Percentiles rank a stretch among this genome's conserved stretches.
Conservation (phyloP, 2,888 invertebrate genomes). For the Uloborus plumipes region DNA sequence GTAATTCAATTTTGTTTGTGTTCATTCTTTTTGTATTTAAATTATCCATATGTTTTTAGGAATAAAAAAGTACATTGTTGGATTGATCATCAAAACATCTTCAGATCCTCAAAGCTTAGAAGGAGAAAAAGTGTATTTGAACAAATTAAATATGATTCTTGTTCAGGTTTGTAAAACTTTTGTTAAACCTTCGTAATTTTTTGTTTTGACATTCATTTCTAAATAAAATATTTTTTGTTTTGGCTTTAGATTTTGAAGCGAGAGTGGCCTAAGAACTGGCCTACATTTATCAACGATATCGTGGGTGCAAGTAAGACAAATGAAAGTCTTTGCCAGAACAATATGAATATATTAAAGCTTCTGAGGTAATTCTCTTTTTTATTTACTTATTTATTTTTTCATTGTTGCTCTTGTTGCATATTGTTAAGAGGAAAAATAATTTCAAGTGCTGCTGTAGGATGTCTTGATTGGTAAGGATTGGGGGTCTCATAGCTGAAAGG, state of each 20-base stretch:
- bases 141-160: constrained; percentile 98
- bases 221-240: constrained; percentile 27
- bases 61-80: constrained; percentile 99
- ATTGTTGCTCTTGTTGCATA: neutral
- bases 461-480: no score
- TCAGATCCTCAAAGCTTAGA: constrained; percentile 91
- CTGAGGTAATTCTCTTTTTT: constrained; percentile 75
- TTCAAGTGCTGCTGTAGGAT: no score
- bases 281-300: constrained; percentile 98
- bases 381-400: no score
- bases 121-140: constrained; percentile 93
- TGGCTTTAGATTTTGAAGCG: constrained; percentile 87
- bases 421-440: no score
- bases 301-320: constrained; percentile 99
- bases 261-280: constrained; percentile 99
- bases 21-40: neutral
- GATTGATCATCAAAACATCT: constrained; percentile 97
- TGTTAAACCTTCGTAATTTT: constrained; percentile 30
- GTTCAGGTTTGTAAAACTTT: constrained; percentile 80
- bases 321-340: constrained; percentile 98
- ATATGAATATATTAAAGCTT: constrained; percentile 97
- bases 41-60: constrained; percentile 74
- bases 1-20: constrained; percentile 3
- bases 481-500: no score
- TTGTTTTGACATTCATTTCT: constrained; percentile 15